Conservation (phyloP, 2,888 invertebrate genomes). For the Anticlea derivata region DNA sequence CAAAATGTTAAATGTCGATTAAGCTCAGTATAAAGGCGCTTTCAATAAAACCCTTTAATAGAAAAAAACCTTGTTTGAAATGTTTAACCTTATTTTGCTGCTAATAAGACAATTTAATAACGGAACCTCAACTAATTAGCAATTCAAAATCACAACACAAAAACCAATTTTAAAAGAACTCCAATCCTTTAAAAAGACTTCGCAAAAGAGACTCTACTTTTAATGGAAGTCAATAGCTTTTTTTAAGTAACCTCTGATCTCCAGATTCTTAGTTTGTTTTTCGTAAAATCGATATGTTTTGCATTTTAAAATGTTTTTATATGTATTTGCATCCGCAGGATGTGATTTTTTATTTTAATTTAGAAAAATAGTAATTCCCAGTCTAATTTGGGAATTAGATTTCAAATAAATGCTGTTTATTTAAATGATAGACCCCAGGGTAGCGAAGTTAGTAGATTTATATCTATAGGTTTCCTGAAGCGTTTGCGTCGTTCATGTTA, state of each 20-base stretch:
- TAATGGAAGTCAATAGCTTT: constrained; percentile 13
- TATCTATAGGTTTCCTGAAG: too few species aligned
- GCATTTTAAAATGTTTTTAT: constrained; percentile 25
- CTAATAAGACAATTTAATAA: constrained; percentile 47
- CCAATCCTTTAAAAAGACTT: background rate
- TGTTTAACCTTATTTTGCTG: constrained; percentile 12
- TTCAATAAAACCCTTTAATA: too few species aligned
- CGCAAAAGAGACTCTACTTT: constrained; percentile 8
- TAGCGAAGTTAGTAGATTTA: too few species aligned
- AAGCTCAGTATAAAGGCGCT: too few species aligned
- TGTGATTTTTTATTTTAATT: constrained; percentile 32
- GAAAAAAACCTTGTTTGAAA: too few species aligned
- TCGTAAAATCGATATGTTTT: constrained; percentile 21
- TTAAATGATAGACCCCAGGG: too few species aligned
- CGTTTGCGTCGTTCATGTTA: too few species aligned
- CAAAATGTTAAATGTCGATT: too few species aligned
- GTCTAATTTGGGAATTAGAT: constrained; percentile 18
- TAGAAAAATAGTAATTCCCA: constrained; percentile 30
- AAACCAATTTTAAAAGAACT: constrained; percentile 20
- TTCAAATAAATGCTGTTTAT: constrained; percentile 14
- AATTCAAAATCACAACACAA: constrained; percentile 19
- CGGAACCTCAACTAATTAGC: constrained; percentile 41
- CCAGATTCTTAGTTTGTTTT: constrained; percentile 11
- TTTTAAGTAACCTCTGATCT: constrained; percentile 25
- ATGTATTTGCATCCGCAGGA: constrained; percentile 27